These are phyloP conservation scores for Nixonia krombeini DNA, from an alignment of 1,140 invertebrate species.

Conservation along the genomic window DNA sequence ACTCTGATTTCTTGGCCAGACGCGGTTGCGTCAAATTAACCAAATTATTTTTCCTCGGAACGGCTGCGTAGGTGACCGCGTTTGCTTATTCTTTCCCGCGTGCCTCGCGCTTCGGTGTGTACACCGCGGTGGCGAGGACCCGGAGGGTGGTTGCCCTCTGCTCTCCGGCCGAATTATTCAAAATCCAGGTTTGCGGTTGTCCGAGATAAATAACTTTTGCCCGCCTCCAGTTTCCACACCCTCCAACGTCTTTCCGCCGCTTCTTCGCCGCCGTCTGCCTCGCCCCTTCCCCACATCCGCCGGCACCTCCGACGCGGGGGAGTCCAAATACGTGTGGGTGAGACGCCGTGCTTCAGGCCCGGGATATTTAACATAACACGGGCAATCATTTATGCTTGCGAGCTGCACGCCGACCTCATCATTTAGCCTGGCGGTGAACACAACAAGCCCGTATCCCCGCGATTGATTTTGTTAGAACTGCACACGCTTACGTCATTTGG, in stretches of 20 bases:
- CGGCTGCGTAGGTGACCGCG: too few relatives aligned
- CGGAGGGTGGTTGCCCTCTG: slow-evolving; percentile 43
- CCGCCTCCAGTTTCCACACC: slow-evolving; percentile 60
- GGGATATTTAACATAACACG: slow-evolving; percentile 71
- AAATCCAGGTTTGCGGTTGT: slow-evolving; percentile 66
- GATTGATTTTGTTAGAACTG: slow-evolving; percentile 53
- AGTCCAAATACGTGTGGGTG: slow-evolving; percentile 59
- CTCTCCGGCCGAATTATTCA: slow-evolving; percentile 64
- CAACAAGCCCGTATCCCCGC: slow-evolving; percentile 59
- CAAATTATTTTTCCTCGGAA: slow-evolving; percentile 40
- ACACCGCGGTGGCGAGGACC: too few relatives aligned
- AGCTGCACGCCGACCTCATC: slow-evolving; percentile 66
- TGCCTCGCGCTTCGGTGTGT: slow-evolving; percentile 35
- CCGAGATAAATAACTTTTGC: slow-evolving; percentile 70
- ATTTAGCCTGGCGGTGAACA: slow-evolving; percentile 65
- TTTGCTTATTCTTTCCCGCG: slow-evolving; percentile 27
- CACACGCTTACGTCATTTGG: neutral
- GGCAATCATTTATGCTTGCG: slow-evolving; percentile 70
- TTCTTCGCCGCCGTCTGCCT: slow-evolving; percentile 36
- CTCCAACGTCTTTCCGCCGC: slow-evolving; percentile 50
- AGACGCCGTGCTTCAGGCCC: slow-evolving; percentile 36
- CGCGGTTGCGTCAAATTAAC: slow-evolving; percentile 42
- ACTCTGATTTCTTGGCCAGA: slow-evolving; percentile 38
- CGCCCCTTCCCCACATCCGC: slow-evolving; percentile 47
- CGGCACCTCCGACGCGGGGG: slow-evolving; percentile 37